These are phyloP conservation scores for Actinemys pallida DNA, from an alignment of 2,113 vertebrate genomes.

Conservation along the genomic window DNA sequence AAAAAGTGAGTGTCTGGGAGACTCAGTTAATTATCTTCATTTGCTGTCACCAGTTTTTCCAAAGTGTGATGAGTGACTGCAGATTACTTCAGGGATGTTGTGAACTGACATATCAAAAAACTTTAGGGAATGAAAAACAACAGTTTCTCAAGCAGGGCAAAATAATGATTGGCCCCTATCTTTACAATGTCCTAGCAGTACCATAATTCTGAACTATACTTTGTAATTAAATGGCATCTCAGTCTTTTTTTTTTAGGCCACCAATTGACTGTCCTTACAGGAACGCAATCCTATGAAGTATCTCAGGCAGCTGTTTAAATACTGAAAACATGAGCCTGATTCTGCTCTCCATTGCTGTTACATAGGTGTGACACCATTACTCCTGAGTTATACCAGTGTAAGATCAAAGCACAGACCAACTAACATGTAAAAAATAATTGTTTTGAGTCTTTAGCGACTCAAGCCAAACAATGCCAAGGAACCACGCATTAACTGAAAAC, in stretches of 20 bases:
- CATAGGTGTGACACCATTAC: background rate
- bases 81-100: background rate
- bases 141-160: background rate
- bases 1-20: background rate
- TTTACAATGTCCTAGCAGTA: background rate
- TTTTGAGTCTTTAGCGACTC: background rate
- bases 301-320: background rate
- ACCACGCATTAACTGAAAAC: background rate
- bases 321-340: background rate
- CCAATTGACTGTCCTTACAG: background rate
- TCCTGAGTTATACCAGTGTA: background rate
- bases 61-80: background rate
- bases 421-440: background rate
- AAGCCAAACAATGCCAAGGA: background rate
- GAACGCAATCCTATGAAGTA: background rate
- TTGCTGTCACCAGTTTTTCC: background rate
- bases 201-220: background rate
- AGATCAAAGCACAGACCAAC: background rate
- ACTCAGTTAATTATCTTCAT: background rate
- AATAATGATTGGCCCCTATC: background rate
- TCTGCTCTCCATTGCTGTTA: background rate
- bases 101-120: background rate
- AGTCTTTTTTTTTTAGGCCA: background rate
- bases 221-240: background rate
- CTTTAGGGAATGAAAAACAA: background rate